These are phyloP conservation scores for Choloepus hoffmanni DNA, from an alignment of 2,113 vertebrate genomes.

Conservation along the genomic window DNA sequence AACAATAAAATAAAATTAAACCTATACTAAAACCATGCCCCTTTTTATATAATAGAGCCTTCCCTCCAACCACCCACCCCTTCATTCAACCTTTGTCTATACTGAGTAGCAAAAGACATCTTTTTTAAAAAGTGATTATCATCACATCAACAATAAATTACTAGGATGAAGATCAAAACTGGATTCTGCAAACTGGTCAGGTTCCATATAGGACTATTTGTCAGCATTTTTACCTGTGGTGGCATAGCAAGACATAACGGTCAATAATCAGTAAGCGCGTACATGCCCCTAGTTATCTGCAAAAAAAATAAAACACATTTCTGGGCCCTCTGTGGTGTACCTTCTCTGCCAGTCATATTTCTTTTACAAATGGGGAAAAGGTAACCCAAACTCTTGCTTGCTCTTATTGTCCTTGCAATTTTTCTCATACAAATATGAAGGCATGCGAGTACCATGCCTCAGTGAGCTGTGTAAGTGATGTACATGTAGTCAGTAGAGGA, in stretches of 20 bases:
- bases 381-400: background rate
- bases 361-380: background rate
- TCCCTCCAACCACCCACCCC: too few relatives aligned
- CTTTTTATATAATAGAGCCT: background rate
- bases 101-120: background rate
- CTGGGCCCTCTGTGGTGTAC: background rate
- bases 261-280: background rate
- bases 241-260: background rate
- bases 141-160: background rate
- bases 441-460: background rate
- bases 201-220: background rate
- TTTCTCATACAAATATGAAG: background rate
- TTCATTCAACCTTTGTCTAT: background rate
- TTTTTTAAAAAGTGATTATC: background rate
- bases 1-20: background rate
- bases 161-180: background rate
- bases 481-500: background rate
- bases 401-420: background rate
- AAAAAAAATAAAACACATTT: background rate
- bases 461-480: background rate
- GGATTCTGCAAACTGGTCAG: background rate
- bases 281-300: background rate
- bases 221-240: background rate
- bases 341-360: background rate
- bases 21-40: rapidly evolving